Evolutionary conservation across 2,888 invertebrate species (phyloP), one percentile per base, ranked within the genome.

Genomic region (Nymphalis c-album): DNA sequence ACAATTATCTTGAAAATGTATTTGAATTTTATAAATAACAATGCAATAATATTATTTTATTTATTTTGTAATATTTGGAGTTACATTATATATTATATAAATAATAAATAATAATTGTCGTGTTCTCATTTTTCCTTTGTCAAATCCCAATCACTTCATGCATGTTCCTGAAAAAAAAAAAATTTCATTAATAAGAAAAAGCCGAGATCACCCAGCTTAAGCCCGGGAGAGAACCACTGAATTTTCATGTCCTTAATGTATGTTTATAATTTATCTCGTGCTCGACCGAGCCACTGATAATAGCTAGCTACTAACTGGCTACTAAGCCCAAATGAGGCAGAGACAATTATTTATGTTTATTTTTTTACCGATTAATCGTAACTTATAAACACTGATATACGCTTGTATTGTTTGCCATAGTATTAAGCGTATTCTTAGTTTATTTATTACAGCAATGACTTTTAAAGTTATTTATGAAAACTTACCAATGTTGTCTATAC

Each of bases 131-230:
- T 31, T 31, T 7, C 35, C n/a, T 40, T 22, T 48, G 53, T 68
- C 40, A 13, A 40, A 50, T 60, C 22, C 48, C 20, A n/a, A 20
- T 75, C 68, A 77, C 50, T 75, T 76, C 76, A 81, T 78, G 70
- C 86, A 86, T 20, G 84, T 82, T 68, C 76, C 86, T 86, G 81
- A 68, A 83, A 85, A 67, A 67, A 84, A 66, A 45, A 51, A 57
- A n/a, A n/a, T 7, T 48, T 47, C 1, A 47, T 47, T 10, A 3
- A 6, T 22, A 22, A 22, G 22, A 22, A 22, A 22, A 1, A 22
- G 22, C 22, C 2, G 22, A 22, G 22, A 22, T 22, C 1, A 22
- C 22, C 22, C 22, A 22, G 22, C 22, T 22, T n/a, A n/a, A n/a
- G n/a, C n/a, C n/a, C n/a, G n/a, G n/a, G n/a, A n/a, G n/a, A n/a